Base-by-base conservation (phyloP, 2,888 invertebrate species). In the Aelia acuminata region DNA sequence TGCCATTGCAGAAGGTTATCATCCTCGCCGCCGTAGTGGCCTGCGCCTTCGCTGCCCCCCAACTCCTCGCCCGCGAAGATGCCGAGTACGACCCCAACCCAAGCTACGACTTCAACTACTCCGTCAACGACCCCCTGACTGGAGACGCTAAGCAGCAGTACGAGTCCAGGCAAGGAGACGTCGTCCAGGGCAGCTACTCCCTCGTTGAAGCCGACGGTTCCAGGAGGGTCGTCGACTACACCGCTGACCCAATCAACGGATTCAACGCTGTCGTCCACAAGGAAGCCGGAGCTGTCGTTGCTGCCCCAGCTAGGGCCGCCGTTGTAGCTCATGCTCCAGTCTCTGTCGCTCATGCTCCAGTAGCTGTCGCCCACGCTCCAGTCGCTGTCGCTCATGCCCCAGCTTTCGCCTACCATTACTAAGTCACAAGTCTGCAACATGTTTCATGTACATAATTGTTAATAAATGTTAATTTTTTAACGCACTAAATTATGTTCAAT, bases 111-210 rank as follows among this genome's bases (percentile, higher is more conserved):
- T 91, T 89, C 90, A 90, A 90, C 43, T 91, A 91, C 90, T 90
- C 90, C 75, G 90, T 91, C 87, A 89, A 90, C 63, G 91, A 91
- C 90, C 89, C 91, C 20, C 89, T 91, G 88, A 91, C 91, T 87
- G 91, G 91, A n/a, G 91, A 91, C 90, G 91, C 91, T 88, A 91
- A 91, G 90, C 90, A 90, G 26, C 91, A 91, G 88, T 91, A 91
- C 84, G 92, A 92, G 89, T 90, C 90, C 26, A 90, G 92, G 47
- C 91, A 92, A 86, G 92, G 91, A 22, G 92, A 91, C 86, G 90
- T 92, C n/a, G 92, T 92, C 84, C 91, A 91, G 88, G 92, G 92
- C 80, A 90, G 91, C 84, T 92, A 92, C 91, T 91, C 91, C 85
- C 88, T 88, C 88, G 53, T 88, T 84, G 88, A 88, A 88, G 80